Percentiles rank a stretch among this genome's conserved stretches.
These are phyloP conservation scores for Lepidochrysops patricia DNA, from an alignment of 2,888 invertebrate genomes.

Conservation along the genomic window DNA sequence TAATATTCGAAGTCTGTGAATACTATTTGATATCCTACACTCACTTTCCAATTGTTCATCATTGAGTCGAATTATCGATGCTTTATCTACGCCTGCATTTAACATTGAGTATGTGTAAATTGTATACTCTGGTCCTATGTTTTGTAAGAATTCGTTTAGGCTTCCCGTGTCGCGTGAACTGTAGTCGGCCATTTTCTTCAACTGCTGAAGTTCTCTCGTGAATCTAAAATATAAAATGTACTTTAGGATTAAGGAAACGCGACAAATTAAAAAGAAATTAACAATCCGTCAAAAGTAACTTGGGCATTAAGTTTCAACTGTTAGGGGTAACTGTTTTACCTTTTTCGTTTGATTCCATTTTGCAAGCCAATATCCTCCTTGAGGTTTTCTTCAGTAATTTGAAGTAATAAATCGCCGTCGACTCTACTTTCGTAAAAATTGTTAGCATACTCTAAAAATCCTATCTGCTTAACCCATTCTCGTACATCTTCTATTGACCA, in stretches of 20 bases:
- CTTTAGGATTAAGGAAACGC: neutral
- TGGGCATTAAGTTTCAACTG: neutral
- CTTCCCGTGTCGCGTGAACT: constrained; percentile 94
- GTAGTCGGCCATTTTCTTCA: constrained; percentile 97
- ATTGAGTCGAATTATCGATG: constrained; percentile 86
- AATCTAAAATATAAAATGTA: constrained; percentile 76
- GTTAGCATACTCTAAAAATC: constrained; percentile 87
- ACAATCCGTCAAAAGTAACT: neutral
- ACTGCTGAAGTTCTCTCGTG: constrained; percentile 90
- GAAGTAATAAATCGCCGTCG: constrained; percentile 95
- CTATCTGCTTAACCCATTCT: constrained; percentile 99
- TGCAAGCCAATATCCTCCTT: constrained; percentile 92
- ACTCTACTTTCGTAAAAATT: constrained; percentile 94
- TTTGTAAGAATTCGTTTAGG: constrained; percentile 88
- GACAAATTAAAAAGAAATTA: neutral
- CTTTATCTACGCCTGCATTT: constrained; percentile 94
- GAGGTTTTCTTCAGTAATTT: constrained; percentile 93
- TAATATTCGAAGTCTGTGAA: constrained; percentile 92
- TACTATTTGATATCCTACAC: constrained; percentile 94
- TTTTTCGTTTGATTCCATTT: constrained; percentile 94
- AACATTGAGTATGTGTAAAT: constrained; percentile 98
- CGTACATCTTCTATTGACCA: constrained; percentile 98
- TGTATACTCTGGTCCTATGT: constrained; percentile 90
- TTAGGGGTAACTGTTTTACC: constrained; percentile 55
- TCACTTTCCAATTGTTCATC: constrained; percentile 94